phyloP scores from a whole-genome alignment of 2,113 vertebrate genomes.

The Myiozetetes cayanensis region DNA sequence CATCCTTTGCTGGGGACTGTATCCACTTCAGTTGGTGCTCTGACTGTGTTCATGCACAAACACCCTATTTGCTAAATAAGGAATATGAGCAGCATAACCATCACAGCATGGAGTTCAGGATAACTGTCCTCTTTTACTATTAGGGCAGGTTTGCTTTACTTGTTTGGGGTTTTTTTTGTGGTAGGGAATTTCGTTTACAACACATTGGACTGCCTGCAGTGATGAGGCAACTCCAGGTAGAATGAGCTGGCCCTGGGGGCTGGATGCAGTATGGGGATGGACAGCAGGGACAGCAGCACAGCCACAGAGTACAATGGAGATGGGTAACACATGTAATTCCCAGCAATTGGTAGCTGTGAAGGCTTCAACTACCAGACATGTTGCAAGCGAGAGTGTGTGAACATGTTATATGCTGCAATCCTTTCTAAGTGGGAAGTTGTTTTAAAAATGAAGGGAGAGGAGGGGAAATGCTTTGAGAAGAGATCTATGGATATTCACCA shows the following conservation, averaged over 20 bases:
- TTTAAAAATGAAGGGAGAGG: background rate
- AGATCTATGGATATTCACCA: background rate
- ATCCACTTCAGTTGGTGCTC: background rate
- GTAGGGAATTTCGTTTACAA: background rate
- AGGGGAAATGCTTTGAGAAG: background rate
- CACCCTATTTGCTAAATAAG: background rate
- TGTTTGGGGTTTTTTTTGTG: fast-evolving
- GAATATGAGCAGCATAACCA: background rate
- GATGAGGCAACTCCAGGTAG: background rate
- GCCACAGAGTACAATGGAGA: background rate
- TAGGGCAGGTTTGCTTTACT: background rate
- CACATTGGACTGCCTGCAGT: background rate
- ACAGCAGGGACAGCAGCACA: background rate
- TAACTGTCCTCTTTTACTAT: background rate
- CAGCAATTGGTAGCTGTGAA: background rate
- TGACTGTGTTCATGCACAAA: background rate
- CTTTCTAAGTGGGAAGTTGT: background rate
- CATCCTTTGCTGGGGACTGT: background rate
- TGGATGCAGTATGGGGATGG: background rate
- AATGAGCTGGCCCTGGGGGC: background rate
- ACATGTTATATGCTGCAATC: background rate
- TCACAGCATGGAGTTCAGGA: background rate
- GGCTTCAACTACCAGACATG: background rate
- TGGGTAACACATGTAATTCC: background rate
- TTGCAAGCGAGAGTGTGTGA: background rate